Conservation (phyloP, 2,888 invertebrate genomes). For the Drosophila borealis region DNA sequence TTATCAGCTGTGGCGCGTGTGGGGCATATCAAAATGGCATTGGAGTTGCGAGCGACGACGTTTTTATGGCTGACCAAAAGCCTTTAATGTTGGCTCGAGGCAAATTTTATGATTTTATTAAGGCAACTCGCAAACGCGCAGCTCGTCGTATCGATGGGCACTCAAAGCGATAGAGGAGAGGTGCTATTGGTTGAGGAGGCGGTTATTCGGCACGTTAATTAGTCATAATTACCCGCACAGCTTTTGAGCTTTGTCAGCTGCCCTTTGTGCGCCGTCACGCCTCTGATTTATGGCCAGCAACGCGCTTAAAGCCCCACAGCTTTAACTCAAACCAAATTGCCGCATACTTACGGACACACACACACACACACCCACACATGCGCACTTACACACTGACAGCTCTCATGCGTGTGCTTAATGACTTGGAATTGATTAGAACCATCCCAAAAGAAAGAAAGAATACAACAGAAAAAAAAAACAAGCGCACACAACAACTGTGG, state of each 20-base stretch:
- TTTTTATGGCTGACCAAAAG: slow-evolving; percentile 72
- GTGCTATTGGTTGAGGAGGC: slow-evolving; percentile 4
- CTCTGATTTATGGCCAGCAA: slow-evolving; percentile 69
- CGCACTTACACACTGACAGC: slow-evolving; percentile 52
- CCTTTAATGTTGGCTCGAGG: slow-evolving; percentile 67
- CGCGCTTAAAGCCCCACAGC: slow-evolving; percentile 64
- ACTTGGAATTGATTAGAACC: slow-evolving; percentile 76
- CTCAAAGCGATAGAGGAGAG: background rate
- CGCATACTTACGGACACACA: slow-evolving; percentile 16
- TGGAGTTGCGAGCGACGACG: slow-evolving; percentile 52
- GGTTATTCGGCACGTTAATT: slow-evolving; percentile 65
- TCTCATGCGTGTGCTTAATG: slow-evolving; percentile 77
- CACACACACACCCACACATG: slow-evolving; percentile 3
- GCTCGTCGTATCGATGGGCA: slow-evolving; percentile 43
- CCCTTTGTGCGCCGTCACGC: slow-evolving; percentile 77
- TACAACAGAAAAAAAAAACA: slow-evolving; percentile 13
- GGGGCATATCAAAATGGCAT: slow-evolving; percentile 56
- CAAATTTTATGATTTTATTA: slow-evolving; percentile 78
- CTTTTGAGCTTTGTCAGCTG: slow-evolving; percentile 74
- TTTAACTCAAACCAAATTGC: slow-evolving; percentile 63
- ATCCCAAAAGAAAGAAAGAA: slow-evolving; percentile 37
- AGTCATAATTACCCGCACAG: slow-evolving; percentile 76
- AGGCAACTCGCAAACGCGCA: slow-evolving; percentile 37
- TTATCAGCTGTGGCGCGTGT: slow-evolving; percentile 47
- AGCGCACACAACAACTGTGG: slow-evolving; percentile 21